These are phyloP conservation scores for Bombyx mori DNA, from an alignment of 1,140 invertebrate genomes.

Conservation along the genomic window DNA sequence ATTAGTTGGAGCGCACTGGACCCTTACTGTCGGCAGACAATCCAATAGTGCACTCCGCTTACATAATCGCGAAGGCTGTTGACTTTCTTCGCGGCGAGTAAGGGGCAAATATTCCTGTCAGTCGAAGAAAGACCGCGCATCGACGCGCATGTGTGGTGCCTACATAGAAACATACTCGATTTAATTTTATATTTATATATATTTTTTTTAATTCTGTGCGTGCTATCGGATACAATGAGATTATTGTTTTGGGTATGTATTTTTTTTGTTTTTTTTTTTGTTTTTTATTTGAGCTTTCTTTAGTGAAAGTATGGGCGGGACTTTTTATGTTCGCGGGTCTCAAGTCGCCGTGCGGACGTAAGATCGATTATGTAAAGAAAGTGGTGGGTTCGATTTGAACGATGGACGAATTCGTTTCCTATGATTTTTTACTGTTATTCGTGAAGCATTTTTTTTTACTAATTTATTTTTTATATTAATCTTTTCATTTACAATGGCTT, in stretches of 20 bases:
- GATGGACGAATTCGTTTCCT: no score
- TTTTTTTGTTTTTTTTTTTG: slow-evolving; percentile 21
- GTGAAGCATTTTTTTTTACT: no score
- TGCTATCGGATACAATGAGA: slow-evolving; percentile 61
- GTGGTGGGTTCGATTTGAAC: no score
- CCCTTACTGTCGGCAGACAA: no score
- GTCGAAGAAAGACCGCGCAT: slow-evolving; percentile 49
- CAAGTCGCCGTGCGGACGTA: no score
- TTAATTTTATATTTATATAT: slow-evolving; percentile 30
- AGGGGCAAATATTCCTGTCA: slow-evolving; percentile 35
- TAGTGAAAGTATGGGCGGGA: slow-evolving; percentile 20
- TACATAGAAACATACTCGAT: slow-evolving; percentile 29
- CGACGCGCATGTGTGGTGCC: slow-evolving; percentile 56
- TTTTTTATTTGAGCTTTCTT: slow-evolving; percentile 10
- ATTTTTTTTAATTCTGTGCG: slow-evolving; percentile 30
- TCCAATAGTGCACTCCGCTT: slow-evolving; percentile 21
- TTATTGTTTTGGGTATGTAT: slow-evolving; percentile 59
- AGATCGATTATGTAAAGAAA: no score
- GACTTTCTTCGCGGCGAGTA: slow-evolving; percentile 55
- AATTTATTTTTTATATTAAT: no score
- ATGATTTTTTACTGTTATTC: no score
- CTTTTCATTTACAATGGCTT: no score
- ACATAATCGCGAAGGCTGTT: slow-evolving; percentile 64
- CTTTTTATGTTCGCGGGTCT: background rate
- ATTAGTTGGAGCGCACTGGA: no score